Evolutionary conservation across 2,113 vertebrate genomes (phyloP).

Genomic region (Microtus ochrogaster): DNA sequence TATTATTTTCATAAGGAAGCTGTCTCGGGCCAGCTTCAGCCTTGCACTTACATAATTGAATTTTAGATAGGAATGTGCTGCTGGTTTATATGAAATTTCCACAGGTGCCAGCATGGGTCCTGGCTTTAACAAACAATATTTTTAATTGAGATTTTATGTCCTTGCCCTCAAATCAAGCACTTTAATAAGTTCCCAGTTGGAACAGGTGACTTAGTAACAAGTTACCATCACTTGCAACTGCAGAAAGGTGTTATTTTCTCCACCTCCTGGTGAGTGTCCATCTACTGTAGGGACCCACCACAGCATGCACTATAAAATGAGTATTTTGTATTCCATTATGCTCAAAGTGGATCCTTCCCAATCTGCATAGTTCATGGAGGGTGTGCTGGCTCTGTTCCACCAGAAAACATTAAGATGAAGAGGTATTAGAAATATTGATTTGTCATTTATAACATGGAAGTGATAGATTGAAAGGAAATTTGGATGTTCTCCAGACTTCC

Average conservation of each 20-base stretch:
- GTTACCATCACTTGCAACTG: constrained; percentile 63
- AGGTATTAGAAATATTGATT: constrained; percentile 95
- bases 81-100: constrained; percentile 68
- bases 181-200: constrained; percentile 76
- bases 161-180: constrained; percentile 74
- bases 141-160: constrained; percentile 78
- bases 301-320: constrained; percentile 70
- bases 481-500: constrained; percentile 86
- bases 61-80: constrained; percentile 60
- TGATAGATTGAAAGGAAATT: constrained; percentile 90
- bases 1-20: constrained; percentile 66
- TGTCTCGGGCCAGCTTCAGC: constrained; percentile 46
- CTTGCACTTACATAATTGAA: constrained; percentile 53
- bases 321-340: constrained; percentile 78
- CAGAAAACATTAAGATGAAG: constrained; percentile 88
- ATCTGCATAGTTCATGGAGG: constrained; percentile 86
- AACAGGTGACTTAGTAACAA: constrained; percentile 67
- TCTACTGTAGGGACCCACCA: constrained; percentile 64
- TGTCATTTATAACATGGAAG: constrained; percentile 91
- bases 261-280: constrained; percentile 66
- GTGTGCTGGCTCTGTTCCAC: constrained; percentile 81
- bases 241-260: constrained; percentile 75
- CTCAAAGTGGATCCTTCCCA: constrained; percentile 74
- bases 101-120: constrained; percentile 55
- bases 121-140: constrained; percentile 77